phyloP scores from a whole-genome alignment of 2,888 invertebrate species.

The Tipula vernalis region DNA sequence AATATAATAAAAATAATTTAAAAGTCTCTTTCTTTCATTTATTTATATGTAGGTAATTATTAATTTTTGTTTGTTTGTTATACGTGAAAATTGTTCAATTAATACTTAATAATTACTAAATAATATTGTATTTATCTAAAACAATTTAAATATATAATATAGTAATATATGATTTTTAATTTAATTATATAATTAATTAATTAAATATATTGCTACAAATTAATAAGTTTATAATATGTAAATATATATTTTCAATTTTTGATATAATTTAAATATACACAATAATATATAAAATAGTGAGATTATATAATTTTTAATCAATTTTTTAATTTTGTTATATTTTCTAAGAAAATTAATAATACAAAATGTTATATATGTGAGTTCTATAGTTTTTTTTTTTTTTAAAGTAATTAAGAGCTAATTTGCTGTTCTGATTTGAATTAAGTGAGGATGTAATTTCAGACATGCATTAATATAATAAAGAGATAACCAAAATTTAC shows the following conservation, averaged over 20 bases:
- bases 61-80: not conserved
- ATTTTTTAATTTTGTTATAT: not conserved
- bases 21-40: not conserved
- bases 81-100: not conserved
- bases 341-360: not conserved
- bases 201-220: not conserved
- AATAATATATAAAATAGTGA: not conserved
- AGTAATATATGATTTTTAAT: not conserved
- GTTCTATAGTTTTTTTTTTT: not conserved
- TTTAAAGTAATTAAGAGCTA: not conserved
- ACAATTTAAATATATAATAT: not conserved
- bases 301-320: not conserved
- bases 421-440: not conserved
- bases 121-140: conserved; percentile 4
- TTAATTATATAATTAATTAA: not conserved
- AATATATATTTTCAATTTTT: not conserved
- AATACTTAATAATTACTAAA: not conserved
- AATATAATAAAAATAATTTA: not conserved
- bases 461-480: not conserved
- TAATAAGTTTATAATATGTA: not conserved
- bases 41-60: not conserved
- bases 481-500: not conserved
- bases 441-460: not conserved
- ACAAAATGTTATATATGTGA: not conserved
- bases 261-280: not conserved